Percentiles rank a stretch among this genome's conserved stretches.
Evolutionary conservation across 2,888 invertebrate species (phyloP).

Genomic region (Epistrophe eligans): DNA sequence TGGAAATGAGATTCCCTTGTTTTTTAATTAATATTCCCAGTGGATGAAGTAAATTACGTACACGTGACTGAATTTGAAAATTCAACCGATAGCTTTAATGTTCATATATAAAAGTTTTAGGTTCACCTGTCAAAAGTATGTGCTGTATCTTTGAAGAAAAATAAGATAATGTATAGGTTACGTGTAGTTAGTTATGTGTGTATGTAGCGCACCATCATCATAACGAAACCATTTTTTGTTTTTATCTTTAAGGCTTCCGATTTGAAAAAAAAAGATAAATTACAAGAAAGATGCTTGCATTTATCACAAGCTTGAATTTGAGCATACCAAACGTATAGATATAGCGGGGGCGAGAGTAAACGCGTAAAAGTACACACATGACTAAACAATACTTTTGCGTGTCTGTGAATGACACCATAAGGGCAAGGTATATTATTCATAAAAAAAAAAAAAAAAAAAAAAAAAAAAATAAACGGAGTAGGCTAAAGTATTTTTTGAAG

Average conservation of each 20-base stretch:
- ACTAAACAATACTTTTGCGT: not conserved
- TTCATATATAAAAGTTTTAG: constrained; percentile 53
- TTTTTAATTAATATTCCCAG: constrained; percentile 67
- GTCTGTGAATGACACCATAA: not conserved
- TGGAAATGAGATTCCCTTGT: constrained; percentile 32
- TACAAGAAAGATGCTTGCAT: constrained; percentile 55
- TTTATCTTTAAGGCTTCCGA: constrained; percentile 9
- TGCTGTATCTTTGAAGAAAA: constrained; percentile 7
- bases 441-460: too few relatives aligned
- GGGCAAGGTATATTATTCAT: not conserved
- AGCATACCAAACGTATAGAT: too few relatives aligned
- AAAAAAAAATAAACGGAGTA: too few relatives aligned
- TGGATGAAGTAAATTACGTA: constrained; percentile 67
- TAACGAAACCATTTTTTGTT: not conserved
- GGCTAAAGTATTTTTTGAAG: too few relatives aligned
- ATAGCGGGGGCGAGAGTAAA: not conserved
- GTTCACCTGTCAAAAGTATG: constrained; percentile 69
- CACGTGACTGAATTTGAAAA: constrained; percentile 67
- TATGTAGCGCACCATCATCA: not conserved
- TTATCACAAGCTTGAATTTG: constrained; percentile 33
- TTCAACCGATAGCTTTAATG: constrained; percentile 63
- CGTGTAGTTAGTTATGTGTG: too few relatives aligned
- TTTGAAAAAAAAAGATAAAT: constrained; percentile 56
- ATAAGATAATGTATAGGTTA: not conserved
- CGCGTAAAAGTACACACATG: not conserved